These are phyloP conservation scores for Lepidotrigona ventralis DNA, from an alignment of 1,140 invertebrate species.

Conservation along the genomic window DNA sequence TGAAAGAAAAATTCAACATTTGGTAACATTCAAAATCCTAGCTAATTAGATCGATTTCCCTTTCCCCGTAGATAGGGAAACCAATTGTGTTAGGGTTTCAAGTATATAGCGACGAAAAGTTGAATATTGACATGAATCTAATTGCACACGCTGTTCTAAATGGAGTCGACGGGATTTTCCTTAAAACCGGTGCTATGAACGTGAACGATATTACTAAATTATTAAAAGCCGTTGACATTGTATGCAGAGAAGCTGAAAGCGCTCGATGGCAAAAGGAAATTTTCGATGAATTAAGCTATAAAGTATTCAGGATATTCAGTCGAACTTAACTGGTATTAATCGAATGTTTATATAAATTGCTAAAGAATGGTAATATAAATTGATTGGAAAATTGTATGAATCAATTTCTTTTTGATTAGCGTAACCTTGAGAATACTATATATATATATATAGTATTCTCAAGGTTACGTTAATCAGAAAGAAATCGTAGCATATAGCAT, in stretches of 20 bases:
- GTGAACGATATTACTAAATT: conserved; percentile 85
- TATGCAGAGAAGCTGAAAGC: conserved; percentile 91
- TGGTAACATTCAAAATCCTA: not conserved
- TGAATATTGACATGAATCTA: conserved; percentile 86
- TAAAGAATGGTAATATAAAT: not conserved
- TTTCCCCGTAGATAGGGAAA: conserved; percentile 76
- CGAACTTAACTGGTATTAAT: not conserved
- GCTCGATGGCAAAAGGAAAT: conserved; percentile 89
- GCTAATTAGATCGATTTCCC: not conserved
- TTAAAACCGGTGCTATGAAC: conserved; percentile 88
- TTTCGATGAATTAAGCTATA: conserved; percentile 86
- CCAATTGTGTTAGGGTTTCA: conserved; percentile 86
- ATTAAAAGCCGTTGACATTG: conserved; percentile 84
- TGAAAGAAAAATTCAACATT: not conserved
- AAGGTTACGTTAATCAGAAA: no score
- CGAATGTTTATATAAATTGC: not conserved
- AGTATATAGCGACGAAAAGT: conserved; percentile 84
- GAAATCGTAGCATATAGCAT: no score
- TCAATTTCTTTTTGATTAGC: no score
- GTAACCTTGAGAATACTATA: no score
- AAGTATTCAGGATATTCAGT: not conserved
- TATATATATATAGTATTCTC: no score
- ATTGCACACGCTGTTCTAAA: conserved; percentile 90
- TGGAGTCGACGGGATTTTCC: conserved; percentile 88
- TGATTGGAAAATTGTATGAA: no score